Evolutionary conservation across 2,888 invertebrate species (phyloP).

Genomic region (Melinaea menophilus): DNA sequence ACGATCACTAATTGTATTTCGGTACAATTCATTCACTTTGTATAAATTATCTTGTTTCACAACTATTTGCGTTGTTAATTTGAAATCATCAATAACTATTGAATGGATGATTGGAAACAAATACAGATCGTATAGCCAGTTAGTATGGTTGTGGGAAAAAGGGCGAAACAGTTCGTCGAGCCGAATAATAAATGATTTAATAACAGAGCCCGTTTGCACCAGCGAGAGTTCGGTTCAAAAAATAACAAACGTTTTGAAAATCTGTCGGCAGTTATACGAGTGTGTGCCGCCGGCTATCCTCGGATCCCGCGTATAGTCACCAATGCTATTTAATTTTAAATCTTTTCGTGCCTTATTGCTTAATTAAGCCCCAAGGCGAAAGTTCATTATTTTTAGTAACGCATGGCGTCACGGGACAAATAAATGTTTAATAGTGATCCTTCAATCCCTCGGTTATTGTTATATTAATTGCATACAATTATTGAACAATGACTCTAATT

Average conservation of each 20-base stretch:
- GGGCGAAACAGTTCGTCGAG: slow-evolving; percentile 74
- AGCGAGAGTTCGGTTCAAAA: slow-evolving; percentile 65
- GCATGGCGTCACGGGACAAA: slow-evolving; percentile 16
- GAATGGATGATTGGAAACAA: slow-evolving; percentile 27
- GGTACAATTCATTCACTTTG: slow-evolving; percentile 13
- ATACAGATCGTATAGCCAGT: slow-evolving; percentile 25
- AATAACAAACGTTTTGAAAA: slow-evolving; percentile 74
- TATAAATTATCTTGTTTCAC: slow-evolving; percentile 21
- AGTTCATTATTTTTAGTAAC: slow-evolving; percentile 27
- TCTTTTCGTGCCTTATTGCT: slow-evolving; percentile 30
- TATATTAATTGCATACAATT: slow-evolving; percentile 2
- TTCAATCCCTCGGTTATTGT: slow-evolving; percentile 1
- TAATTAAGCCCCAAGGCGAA: slow-evolving; percentile 28
- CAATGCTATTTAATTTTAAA: slow-evolving; percentile 33
- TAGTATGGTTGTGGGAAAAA: slow-evolving; percentile 65
- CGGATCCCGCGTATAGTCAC: slow-evolving; percentile 25
- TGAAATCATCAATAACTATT: slow-evolving; percentile 24
- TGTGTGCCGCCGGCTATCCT: slow-evolving; percentile 37
- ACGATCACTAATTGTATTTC: slow-evolving; percentile 25
- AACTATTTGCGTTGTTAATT: slow-evolving; percentile 27
- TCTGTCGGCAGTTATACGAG: slow-evolving; percentile 50
- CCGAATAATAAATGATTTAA: slow-evolving; percentile 78
- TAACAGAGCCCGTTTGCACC: slow-evolving; percentile 74
- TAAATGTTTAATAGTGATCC: slow-evolving; percentile 10
- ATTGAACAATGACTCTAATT: slow-evolving; percentile 3